Percentiles rank a stretch among this genome's conserved stretches.
Conservation (phyloP, 2,113 vertebrate genomes). For the Neopipo cinnamomea region DNA sequence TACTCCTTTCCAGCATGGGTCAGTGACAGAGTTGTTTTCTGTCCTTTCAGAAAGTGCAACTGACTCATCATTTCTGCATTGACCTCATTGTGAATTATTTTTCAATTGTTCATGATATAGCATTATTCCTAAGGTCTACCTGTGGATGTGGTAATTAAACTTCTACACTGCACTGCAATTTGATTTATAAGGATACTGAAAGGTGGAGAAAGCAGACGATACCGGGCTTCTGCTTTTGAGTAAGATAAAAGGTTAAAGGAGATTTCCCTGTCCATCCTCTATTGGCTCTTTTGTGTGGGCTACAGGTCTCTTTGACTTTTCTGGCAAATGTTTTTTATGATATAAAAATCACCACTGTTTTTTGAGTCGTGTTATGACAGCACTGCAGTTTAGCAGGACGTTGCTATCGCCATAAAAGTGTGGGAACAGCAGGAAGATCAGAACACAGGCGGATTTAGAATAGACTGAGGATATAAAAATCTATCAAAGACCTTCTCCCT, state of each 20-base stretch:
- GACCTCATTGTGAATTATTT: background rate
- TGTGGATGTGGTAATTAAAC: background rate
- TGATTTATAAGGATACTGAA: background rate
- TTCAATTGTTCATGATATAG: background rate
- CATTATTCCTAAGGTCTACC: background rate
- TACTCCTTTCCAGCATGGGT: background rate
- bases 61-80: background rate
- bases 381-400: background rate
- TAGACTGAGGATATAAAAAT: conserved; percentile 55
- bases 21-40: background rate
- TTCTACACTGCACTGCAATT: background rate
- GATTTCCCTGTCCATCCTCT: background rate
- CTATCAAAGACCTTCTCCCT: conserved; percentile 38
- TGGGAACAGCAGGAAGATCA: conserved; percentile 1
- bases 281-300: background rate
- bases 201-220: background rate
- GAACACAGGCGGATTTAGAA: conserved; percentile 36
- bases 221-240: background rate
- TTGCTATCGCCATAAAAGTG: background rate
- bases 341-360: background rate
- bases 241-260: background rate
- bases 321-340: background rate
- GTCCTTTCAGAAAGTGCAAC: background rate
- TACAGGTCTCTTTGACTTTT: background rate
- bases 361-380: background rate